A percentile compares a stretch with the other conserved stretches of the same genome.
Evolutionary conservation across 2,113 vertebrate genomes (phyloP).

Genomic region (Oncorhynchus tshawytscha): DNA sequence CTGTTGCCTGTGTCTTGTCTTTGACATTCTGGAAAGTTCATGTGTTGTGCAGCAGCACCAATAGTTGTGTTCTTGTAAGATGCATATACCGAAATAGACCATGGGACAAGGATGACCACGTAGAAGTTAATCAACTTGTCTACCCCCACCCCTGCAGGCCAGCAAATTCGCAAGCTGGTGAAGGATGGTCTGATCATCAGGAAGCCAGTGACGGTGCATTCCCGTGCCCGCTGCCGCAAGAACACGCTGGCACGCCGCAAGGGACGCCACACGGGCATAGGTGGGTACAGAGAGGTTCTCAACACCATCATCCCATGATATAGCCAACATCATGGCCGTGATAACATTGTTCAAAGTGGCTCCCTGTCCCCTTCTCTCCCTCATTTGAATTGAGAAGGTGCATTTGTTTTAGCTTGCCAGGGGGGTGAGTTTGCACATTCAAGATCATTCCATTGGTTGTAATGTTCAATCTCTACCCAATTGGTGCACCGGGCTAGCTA

Average conservation of each 20-base stretch:
- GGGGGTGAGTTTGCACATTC: too few species aligned
- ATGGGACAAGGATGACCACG: too few species aligned
- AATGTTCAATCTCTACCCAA: too few species aligned
- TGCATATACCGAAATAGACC: too few species aligned
- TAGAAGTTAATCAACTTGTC: neutral
- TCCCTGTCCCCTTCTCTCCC: neutral
- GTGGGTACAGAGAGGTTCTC: conserved; percentile 63
- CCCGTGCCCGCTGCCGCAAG: conserved; percentile 93
- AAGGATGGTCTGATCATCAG: conserved; percentile 98
- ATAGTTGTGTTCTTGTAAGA: too few species aligned
- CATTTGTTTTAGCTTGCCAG: too few species aligned
- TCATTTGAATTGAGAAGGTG: neutral
- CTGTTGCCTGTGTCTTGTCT: too few species aligned
- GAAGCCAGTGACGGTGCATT: conserved; percentile 95
- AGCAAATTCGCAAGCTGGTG: conserved; percentile 95
- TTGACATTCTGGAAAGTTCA: neutral
- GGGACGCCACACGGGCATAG: conserved; percentile 94
- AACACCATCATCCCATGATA: neutral
- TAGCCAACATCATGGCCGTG: neutral
- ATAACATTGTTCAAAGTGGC: neutral
- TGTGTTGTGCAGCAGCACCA: neutral
- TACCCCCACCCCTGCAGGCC: conserved; percentile 70
- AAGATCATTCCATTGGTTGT: too few species aligned
- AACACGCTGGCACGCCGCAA: conserved; percentile 95
- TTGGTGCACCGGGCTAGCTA: too few species aligned